These are phyloP conservation scores for Choloepus didactylus DNA, from an alignment of 2,797 vertebrate genomes.

Conservation along the genomic window DNA sequence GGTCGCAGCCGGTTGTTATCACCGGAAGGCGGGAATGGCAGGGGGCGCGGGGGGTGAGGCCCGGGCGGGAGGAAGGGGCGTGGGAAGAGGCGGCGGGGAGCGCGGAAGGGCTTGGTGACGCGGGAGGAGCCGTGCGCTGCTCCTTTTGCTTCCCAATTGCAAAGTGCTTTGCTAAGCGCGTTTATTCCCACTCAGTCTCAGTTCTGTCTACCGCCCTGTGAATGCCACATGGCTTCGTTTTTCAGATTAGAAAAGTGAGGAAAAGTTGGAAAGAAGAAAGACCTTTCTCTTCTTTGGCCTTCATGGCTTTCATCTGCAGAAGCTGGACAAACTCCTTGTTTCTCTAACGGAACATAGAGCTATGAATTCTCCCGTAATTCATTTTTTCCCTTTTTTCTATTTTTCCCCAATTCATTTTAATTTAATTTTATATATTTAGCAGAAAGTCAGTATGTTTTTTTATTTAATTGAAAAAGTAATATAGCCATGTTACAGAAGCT, in stretches of 20 bases:
- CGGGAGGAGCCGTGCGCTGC: neutral
- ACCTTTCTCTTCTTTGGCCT: neutral
- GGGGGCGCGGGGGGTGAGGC: fast-evolving
- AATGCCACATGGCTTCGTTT: neutral
- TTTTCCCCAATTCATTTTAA: neutral
- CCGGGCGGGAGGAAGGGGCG: neutral
- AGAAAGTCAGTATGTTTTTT: too few relatives aligned
- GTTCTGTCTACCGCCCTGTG: neutral
- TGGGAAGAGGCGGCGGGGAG: neutral
- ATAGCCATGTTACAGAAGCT: too few relatives aligned
- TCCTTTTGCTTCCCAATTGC: neutral
- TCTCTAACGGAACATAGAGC: neutral
- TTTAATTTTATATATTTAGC: too few relatives aligned
- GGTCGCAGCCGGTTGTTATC: neutral
- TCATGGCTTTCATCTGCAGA: neutral
- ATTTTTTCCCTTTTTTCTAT: too few relatives aligned
- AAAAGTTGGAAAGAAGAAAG: neutral
- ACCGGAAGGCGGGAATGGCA: fast-evolving
- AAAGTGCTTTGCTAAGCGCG: neutral
- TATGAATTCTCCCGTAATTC: neutral
- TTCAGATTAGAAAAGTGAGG: neutral
- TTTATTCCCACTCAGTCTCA: neutral
- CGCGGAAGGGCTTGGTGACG: fast-evolving
- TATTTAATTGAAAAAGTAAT: too few relatives aligned
- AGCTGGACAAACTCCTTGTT: neutral